Conservation (phyloP, 2,888 invertebrate species). For the Camponotus fellah region DNA sequence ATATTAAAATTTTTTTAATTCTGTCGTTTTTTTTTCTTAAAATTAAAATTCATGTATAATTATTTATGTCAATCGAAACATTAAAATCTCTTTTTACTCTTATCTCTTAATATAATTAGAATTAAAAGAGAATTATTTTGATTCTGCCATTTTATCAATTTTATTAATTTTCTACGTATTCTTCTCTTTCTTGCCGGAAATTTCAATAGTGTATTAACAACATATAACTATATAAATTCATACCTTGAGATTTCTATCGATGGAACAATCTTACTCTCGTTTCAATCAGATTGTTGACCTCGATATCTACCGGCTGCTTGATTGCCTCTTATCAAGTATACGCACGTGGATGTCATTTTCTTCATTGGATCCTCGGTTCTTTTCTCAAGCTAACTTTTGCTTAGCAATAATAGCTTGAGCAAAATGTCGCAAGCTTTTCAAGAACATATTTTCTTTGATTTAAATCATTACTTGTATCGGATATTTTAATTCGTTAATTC, state of each 20-base stretch:
- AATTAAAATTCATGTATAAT: slow-evolving; percentile 9
- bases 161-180: background rate
- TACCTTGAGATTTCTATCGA: slow-evolving; percentile 53
- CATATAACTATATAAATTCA: slow-evolving; percentile 6
- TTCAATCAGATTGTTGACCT: slow-evolving; percentile 47
- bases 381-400: no score
- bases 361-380: background rate
- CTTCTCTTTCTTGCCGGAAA: background rate
- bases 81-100: background rate
- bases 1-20: background rate
- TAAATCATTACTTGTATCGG: background rate
- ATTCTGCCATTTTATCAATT: background rate
- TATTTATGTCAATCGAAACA: background rate
- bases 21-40: background rate
- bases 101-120: background rate
- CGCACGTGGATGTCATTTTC: slow-evolving; percentile 47
- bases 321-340: slow-evolving; percentile 53
- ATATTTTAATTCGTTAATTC: background rate
- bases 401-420: background rate
- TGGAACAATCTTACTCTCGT: slow-evolving; percentile 41
- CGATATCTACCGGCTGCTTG: slow-evolving; percentile 66
- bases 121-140: background rate
- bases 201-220: slow-evolving; percentile 27
- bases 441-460: background rate
- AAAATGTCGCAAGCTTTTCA: background rate